phyloP scores from a whole-genome alignment of 2,113 vertebrate genomes.

The Cephalopterus ornatus region DNA sequence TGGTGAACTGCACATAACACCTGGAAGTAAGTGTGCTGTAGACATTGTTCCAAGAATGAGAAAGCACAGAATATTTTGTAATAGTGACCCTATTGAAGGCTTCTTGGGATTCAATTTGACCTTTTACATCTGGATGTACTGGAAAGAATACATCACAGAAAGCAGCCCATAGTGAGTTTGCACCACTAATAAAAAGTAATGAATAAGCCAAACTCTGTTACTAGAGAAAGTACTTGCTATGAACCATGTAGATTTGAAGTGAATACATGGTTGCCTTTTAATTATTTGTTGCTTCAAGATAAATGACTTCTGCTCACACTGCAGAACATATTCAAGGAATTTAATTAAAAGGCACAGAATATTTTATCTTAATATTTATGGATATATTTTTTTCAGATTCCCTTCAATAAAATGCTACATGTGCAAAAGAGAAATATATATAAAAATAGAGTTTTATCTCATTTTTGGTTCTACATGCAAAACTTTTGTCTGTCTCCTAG shows the following conservation, averaged over 20 bases:
- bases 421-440: not conserved
- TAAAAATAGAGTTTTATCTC: not conserved
- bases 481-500: not conserved
- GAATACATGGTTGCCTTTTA: not conserved
- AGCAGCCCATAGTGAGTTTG: not conserved
- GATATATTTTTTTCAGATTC: not conserved
- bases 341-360: not conserved
- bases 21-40: not conserved
- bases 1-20: not conserved
- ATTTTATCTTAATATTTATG: not conserved
- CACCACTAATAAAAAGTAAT: not conserved
- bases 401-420: not conserved
- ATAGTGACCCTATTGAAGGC: not conserved
- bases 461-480: not conserved
- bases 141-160: not conserved
- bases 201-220: not conserved
- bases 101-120: not conserved
- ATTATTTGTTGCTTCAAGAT: not conserved
- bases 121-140: not conserved
- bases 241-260: not conserved
- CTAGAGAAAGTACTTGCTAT: not conserved
- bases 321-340: not conserved
- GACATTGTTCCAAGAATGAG: not conserved
- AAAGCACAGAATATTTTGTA: not conserved
- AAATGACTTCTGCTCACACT: not conserved